Base-by-base conservation (phyloP, 35 echinoderm and acorn worm genomes). In the Anneissia japonica region DNA sequence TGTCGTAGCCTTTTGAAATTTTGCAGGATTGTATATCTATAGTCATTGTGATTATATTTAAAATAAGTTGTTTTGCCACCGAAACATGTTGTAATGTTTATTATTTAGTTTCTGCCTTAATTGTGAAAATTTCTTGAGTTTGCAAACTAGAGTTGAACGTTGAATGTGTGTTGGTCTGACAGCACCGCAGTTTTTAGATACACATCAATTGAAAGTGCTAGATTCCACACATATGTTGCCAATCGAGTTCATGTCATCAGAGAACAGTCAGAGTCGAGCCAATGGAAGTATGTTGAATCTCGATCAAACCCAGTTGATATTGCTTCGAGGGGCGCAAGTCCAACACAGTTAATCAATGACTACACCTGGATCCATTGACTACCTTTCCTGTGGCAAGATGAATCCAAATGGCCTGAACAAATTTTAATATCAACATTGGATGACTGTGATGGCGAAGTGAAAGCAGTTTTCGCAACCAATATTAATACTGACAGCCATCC, bases 171-270 rank as follows among this genome's bases (percentile, higher is more conserved):
- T 41, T 93, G 79, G 91, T 56, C 86, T 4, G 90, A 91, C 39
- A 91, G 90, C 41, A 79, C 32, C 35, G 75, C 77, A 28, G 90
- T 91, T 1, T 30, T 93, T 1, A 34, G 39, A 30, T 93, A 93
- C 34, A 83, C 89, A 21, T 32, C 39, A 16, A 93, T 80, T 40
- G 74, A 86, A 11, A 32, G 14, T 2, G 34, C 72, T n/a, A 77
- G 87, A 29, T 93, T 82, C 35, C 73, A 89, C 30, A 89, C 87
- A 12, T 90, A 84, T 40, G 86, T 89, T 9, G 91, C 91, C 2
- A 93, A 93, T 55, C 43, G 81, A 46, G 80, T 93, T 36, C 30
- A 35, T 46, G 55, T 73, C 23, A 89, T 93, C 74, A 43, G 32
- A 17, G 86, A 89, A 9, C 3, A 0, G 28, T 87, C 90, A 28